Percentiles rank a stretch among this genome's conserved stretches.
phyloP scores from a whole-genome alignment of 1,140 invertebrate genomes.

The Luehdorfia chinensis region DNA sequence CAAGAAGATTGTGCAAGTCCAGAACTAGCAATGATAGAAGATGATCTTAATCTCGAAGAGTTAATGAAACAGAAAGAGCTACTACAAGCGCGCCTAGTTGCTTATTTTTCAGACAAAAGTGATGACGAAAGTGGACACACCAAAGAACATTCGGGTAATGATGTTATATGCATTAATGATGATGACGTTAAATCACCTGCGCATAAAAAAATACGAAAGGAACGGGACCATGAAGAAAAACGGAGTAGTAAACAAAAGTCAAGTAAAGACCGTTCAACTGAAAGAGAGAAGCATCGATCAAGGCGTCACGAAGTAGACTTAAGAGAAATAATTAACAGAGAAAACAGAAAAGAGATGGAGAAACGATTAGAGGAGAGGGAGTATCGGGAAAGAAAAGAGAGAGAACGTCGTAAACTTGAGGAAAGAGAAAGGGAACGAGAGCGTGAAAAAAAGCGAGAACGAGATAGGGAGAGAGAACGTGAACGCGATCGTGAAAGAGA shows the following conservation, averaged over 20 bases:
- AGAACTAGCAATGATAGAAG: conserved; percentile 86
- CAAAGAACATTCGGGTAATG: conserved; percentile 22
- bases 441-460: conserved; percentile 40
- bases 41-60: conserved; percentile 92
- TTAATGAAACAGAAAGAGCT: conserved; percentile 92
- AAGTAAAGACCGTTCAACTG: conserved; percentile 40
- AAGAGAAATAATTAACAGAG: conserved; percentile 60
- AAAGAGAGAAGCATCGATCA: conserved; percentile 42
- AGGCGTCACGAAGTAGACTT: conserved; percentile 58
- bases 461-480: conserved; percentile 35
- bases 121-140: conserved; percentile 32
- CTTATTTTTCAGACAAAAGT: conserved; percentile 76
- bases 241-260: conserved; percentile 37
- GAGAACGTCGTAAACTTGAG: conserved; percentile 43
- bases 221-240: conserved; percentile 24
- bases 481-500: conserved; percentile 42
- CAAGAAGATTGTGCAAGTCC: conserved; percentile 86
- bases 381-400: conserved; percentile 45
- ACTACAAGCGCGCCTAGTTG: conserved; percentile 80
- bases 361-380: conserved; percentile 51
- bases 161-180: conserved; percentile 43
- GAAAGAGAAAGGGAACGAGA: conserved; percentile 50
- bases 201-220: conserved; percentile 33
- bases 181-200: conserved; percentile 34
- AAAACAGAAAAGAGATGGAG: conserved; percentile 65